Evolutionary conservation across 2,888 invertebrate genomes (phyloP).

Genomic region (Cepaea hortensis): DNA sequence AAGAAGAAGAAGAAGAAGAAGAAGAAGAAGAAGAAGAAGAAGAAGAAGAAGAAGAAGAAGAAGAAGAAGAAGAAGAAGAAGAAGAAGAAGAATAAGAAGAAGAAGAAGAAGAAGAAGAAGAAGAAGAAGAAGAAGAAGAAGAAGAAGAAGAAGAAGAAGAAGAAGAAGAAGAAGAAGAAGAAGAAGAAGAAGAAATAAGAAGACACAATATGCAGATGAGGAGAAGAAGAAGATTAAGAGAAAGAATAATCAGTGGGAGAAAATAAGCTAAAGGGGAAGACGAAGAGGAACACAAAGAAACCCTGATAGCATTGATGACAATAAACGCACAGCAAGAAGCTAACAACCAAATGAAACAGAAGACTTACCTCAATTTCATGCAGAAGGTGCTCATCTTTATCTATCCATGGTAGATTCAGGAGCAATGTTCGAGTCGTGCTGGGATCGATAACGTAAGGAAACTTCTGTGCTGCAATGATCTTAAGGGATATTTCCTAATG

Average conservation of each 20-base stretch:
- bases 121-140: neutral
- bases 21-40: neutral
- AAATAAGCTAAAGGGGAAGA: too few species aligned
- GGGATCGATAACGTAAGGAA: neutral
- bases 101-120: neutral
- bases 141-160: neutral
- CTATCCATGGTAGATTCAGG: constrained; percentile 27
- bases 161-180: constrained; percentile 1
- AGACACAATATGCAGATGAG: too few species aligned
- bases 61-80: neutral
- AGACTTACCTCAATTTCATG: constrained; percentile 1
- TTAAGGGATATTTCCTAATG: constrained; percentile 4
- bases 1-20: constrained; percentile 5
- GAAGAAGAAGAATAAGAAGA: neutral
- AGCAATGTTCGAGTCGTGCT: neutral
- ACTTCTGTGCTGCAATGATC: constrained; percentile 14
- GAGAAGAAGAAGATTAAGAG: too few species aligned
- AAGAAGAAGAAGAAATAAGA: neutral
- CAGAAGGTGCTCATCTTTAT: neutral
- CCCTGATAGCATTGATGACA: too few species aligned
- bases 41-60: neutral
- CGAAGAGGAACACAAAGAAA: too few species aligned
- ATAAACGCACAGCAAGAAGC: too few species aligned
- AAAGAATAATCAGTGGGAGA: too few species aligned
- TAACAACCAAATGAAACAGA: too few species aligned